phyloP scores from a whole-genome alignment of 2,888 invertebrate genomes.

The Orthonychiurus folsomi region DNA sequence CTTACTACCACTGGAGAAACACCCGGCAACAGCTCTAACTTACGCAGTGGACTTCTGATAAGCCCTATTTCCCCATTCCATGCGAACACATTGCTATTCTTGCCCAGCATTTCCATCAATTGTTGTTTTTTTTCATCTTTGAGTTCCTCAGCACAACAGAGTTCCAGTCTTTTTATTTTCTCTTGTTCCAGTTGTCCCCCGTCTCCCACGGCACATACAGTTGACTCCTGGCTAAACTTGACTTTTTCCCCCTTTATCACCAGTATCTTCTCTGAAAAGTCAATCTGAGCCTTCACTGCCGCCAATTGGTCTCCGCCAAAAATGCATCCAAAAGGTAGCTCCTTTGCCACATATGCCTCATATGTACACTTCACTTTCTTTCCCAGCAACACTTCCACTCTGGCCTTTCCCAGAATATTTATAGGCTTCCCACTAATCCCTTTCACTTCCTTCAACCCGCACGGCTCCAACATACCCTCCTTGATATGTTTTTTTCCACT shows the following conservation, averaged over 20 bases:
- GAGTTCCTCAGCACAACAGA: background rate
- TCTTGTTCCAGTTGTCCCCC: no score
- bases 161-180: background rate
- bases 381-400: background rate
- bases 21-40: slow-evolving; percentile 7
- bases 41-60: background rate
- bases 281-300: background rate
- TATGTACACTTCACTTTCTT: background rate
- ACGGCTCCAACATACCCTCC: background rate
- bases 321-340: background rate
- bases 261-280: background rate
- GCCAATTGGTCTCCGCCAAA: slow-evolving; percentile 7
- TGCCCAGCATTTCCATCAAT: background rate
- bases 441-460: background rate
- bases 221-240: background rate
- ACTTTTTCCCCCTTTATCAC: background rate
- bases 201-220: background rate
- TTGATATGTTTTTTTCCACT: slow-evolving; percentile 2
- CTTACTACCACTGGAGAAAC: background rate
- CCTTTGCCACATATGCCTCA: background rate
- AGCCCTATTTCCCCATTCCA: slow-evolving; percentile 11
- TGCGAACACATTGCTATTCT: background rate
- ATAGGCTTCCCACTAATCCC: background rate
- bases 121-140: background rate
- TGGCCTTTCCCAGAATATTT: background rate